phyloP scores from a whole-genome alignment of 2,888 invertebrate genomes.

The Cerceris rybyensis region DNA sequence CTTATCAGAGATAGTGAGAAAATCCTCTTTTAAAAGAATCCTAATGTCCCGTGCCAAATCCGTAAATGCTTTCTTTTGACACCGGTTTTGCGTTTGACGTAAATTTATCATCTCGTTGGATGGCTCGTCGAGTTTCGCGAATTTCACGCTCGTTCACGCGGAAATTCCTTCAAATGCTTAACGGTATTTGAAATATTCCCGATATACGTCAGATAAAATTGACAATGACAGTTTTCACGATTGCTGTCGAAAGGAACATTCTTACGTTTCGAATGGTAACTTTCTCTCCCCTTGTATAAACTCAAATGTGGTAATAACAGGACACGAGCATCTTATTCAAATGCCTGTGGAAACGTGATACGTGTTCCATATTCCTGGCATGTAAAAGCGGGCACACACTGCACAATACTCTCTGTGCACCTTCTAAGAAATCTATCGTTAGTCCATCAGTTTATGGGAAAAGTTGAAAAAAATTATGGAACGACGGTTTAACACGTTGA shows the following conservation, averaged over 20 bases:
- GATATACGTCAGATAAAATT: slow-evolving; percentile 20
- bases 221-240: slow-evolving; percentile 10
- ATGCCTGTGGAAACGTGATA: slow-evolving; percentile 21
- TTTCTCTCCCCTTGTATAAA: slow-evolving; percentile 32
- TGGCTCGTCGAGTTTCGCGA: not conserved
- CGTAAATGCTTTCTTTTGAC: not conserved
- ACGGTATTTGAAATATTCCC: slow-evolving; percentile 21
- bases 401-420: slow-evolving; percentile 3
- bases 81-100: not conserved
- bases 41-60: no score
- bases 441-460: not conserved
- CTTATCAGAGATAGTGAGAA: no score
- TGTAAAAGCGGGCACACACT: slow-evolving; percentile 15
- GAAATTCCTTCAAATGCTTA: slow-evolving; percentile 3
- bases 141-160: slow-evolving; percentile 4
- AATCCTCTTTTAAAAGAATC: no score
- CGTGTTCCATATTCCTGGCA: slow-evolving; percentile 31
- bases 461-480: no score
- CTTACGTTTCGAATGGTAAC: slow-evolving; percentile 6
- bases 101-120: not conserved
- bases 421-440: slow-evolving; percentile 13
- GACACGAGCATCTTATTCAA: slow-evolving; percentile 24
- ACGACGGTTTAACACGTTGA: no score
- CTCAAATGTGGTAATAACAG: slow-evolving; percentile 27
- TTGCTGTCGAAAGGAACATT: slow-evolving; percentile 1